Percentiles rank a stretch among this genome's conserved stretches.
These are phyloP conservation scores for Rhingia campestris DNA, from an alignment of 2,888 invertebrate genomes.

Conservation along the genomic window DNA sequence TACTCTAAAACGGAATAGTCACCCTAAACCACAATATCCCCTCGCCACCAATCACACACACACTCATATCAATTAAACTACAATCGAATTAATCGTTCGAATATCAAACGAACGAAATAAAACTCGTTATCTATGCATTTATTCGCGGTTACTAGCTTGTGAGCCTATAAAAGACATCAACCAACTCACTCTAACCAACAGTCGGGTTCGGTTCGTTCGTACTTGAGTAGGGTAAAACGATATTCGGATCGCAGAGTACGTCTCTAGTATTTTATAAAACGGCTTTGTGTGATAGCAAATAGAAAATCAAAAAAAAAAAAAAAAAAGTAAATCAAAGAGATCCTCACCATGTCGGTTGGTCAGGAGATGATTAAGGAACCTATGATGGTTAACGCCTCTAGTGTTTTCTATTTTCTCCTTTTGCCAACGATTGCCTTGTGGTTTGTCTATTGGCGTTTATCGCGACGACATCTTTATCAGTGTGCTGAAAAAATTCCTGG, in stretches of 20 bases:
- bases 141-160: slow-evolving; percentile 65
- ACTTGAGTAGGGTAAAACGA: slow-evolving; percentile 71
- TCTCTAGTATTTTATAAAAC: slow-evolving; percentile 10
- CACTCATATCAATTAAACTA: slow-evolving; percentile 15
- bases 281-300: slow-evolving; percentile 25
- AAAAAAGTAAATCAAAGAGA: slow-evolving; percentile 11
- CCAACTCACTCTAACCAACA: slow-evolving; percentile 55
- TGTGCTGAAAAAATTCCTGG: slow-evolving; percentile 89
- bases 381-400: slow-evolving; percentile 84
- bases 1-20: slow-evolving; percentile 16
- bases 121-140: slow-evolving; percentile 72
- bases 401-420: slow-evolving; percentile 88
- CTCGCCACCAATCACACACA: slow-evolving; percentile 19
- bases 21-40: slow-evolving; percentile 38
- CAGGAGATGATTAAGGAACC: slow-evolving; percentile 81
- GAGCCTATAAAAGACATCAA: slow-evolving; percentile 74
- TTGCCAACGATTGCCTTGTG: slow-evolving; percentile 88
- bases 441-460: slow-evolving; percentile 90
- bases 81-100: slow-evolving; percentile 40
- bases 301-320: slow-evolving; percentile 26
- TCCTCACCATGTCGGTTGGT: slow-evolving; percentile 76
- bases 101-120: slow-evolving; percentile 28
- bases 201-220: slow-evolving; percentile 74
- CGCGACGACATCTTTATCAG: slow-evolving; percentile 88
- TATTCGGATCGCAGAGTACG: slow-evolving; percentile 44